phyloP scores from a whole-genome alignment of 2,888 invertebrate genomes.

The Lysandra bellargus region DNA sequence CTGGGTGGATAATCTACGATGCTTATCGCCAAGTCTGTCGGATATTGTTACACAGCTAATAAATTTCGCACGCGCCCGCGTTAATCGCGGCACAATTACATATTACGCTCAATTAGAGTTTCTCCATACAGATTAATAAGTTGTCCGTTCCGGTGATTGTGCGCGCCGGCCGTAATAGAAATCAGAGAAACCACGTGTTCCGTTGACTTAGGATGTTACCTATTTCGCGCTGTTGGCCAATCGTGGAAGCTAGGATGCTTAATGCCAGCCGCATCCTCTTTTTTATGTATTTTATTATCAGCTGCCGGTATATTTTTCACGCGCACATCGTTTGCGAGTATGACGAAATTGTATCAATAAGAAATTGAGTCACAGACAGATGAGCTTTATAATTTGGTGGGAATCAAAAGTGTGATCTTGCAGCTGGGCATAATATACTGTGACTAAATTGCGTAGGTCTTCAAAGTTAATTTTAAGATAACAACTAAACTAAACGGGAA shows the following conservation, averaged over 20 bases:
- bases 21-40: not conserved
- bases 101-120: constrained; percentile 26
- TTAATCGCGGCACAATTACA: constrained; percentile 17
- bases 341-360: not conserved
- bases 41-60: constrained; percentile 20
- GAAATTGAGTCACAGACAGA: too few species aligned
- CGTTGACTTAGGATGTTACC: constrained; percentile 22
- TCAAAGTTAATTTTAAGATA: too few species aligned
- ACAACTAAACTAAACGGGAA: not conserved
- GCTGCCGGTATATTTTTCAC: not conserved
- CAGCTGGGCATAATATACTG: too few species aligned
- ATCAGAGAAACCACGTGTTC: constrained; percentile 31
- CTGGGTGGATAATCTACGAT: not conserved
- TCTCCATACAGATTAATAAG: constrained; percentile 23
- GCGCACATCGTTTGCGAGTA: not conserved
- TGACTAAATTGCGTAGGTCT: too few species aligned
- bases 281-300: constrained; percentile 9
- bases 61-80: constrained; percentile 15
- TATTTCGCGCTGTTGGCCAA: constrained; percentile 17
- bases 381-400: too few species aligned
- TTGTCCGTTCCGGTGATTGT: constrained; percentile 25
- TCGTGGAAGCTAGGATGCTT: not conserved
- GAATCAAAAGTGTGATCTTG: too few species aligned
- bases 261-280: constrained; percentile 6
- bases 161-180: constrained; percentile 22